phyloP scores from a whole-genome alignment of 2,113 vertebrate species.

The Typhlomys cinereus region DNA sequence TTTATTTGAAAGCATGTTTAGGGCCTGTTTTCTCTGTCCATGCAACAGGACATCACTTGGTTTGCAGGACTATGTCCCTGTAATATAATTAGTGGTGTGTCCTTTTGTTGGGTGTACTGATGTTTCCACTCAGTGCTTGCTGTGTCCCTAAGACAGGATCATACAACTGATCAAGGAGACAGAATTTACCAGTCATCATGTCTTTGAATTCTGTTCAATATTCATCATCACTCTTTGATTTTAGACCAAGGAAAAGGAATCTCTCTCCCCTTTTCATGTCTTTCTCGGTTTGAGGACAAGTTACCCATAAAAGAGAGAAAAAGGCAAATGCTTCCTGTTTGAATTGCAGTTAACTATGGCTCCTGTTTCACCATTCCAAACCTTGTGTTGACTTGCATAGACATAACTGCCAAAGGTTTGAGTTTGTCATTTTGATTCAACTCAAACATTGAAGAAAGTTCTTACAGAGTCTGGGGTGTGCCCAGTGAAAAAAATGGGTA shows the following conservation, averaged over 20 bases:
- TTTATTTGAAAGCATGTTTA: background rate
- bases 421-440: constrained; percentile 44
- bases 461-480: constrained; percentile 68
- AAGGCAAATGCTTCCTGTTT: constrained; percentile 76
- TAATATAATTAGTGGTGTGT: background rate
- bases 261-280: background rate
- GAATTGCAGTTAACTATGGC: constrained; percentile 72
- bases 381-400: constrained; percentile 61
- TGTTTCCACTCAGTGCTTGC: constrained; percentile 42
- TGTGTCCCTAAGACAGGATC: constrained; percentile 53
- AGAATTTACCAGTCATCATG: background rate
- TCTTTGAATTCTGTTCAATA: constrained; percentile 15
- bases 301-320: constrained; percentile 70
- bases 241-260: constrained; percentile 50
- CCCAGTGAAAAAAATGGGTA: constrained; percentile 74
- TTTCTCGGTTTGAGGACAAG: constrained; percentile 69
- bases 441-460: constrained; percentile 60
- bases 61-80: no score
- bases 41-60: no score
- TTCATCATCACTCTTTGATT: constrained; percentile 44
- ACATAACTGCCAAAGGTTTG: constrained; percentile 74
- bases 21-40: constrained; percentile 24
- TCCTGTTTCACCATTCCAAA: constrained; percentile 59
- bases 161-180: background rate
- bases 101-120: constrained; percentile 40